Conservation (phyloP, 2,797 vertebrate species). For the Helarctos malayanus region DNA sequence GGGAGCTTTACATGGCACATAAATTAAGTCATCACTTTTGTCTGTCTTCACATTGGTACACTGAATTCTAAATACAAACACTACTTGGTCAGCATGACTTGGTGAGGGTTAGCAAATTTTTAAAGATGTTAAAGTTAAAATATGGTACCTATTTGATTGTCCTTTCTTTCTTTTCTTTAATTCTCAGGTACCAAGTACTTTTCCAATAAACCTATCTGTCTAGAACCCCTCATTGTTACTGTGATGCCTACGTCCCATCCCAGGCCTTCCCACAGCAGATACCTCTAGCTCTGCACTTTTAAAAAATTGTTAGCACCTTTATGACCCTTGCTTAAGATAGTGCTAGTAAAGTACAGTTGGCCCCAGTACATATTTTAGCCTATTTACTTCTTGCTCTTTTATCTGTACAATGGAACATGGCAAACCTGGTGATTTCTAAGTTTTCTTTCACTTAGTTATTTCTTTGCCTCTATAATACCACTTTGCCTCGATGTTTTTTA, state of each 20-base stretch:
- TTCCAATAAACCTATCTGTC: neutral
- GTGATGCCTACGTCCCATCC: neutral
- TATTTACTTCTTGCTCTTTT: neutral
- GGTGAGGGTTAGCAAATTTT: neutral
- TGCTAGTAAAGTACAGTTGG: neutral
- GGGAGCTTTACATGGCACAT: neutral
- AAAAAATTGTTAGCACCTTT: neutral
- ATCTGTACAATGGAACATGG: neutral
- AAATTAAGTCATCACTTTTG: conserved; percentile 23
- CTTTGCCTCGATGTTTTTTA: neutral
- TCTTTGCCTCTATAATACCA: neutral
- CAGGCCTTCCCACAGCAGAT: neutral
- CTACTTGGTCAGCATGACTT: neutral
- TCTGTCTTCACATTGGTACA: neutral
- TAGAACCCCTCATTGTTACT: neutral
- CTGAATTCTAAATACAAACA: conserved; percentile 2
- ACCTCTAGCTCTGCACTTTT: neutral
- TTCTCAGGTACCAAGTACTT: neutral
- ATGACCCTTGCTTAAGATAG: neutral
- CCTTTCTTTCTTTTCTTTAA: neutral
- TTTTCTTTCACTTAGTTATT: neutral
- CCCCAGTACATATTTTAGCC: neutral
- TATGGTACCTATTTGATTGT: neutral
- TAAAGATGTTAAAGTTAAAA: neutral
- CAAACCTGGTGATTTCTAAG: neutral